Conservation (phyloP, 2,888 invertebrate genomes). For the Andrena dorsata region DNA sequence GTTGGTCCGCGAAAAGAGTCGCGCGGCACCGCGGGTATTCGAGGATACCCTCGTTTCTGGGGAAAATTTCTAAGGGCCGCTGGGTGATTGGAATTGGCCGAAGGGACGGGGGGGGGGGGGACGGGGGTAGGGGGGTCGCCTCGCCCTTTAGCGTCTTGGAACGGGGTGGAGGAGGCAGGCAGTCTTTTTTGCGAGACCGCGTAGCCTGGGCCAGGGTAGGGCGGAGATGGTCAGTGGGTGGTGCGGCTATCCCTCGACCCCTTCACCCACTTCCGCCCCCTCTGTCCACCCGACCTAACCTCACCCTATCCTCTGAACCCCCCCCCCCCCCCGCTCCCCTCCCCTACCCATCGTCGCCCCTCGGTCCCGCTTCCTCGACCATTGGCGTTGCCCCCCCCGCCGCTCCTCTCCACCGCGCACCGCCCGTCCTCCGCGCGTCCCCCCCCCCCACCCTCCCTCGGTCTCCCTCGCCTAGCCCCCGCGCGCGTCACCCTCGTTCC, state of each 20-base stretch:
- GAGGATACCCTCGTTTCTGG: neutral
- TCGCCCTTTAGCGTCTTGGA: constrained; percentile 53
- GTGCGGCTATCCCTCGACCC: constrained; percentile 73
- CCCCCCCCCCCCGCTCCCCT: neutral
- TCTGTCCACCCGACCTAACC: constrained; percentile 64
- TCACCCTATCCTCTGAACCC: constrained; percentile 38
- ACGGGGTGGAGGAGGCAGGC: constrained; percentile 12
- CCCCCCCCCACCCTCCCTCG: neutral
- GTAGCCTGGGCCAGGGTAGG: constrained; percentile 63
- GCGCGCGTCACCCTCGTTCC: constrained; percentile 82
- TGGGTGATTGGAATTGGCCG: neutral
- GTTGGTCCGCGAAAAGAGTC: neutral
- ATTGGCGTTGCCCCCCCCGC: constrained; percentile 45
- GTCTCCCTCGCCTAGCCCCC: constrained; percentile 41
- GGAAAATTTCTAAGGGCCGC: constrained; percentile 28
- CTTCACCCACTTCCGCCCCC: constrained; percentile 70
- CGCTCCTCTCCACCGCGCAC: constrained; percentile 4
- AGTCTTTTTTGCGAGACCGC: constrained; percentile 64
- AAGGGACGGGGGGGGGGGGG: neutral
- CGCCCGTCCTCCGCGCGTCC: neutral
- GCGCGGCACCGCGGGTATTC: neutral
- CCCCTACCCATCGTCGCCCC: constrained; percentile 31
- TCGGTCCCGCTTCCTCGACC: constrained; percentile 54
- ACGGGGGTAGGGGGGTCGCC: constrained; percentile 4
- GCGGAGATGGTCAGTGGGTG: constrained; percentile 80